Conservation (phyloP, 1,140 invertebrate genomes). For the Heliothis virescens region DNA sequence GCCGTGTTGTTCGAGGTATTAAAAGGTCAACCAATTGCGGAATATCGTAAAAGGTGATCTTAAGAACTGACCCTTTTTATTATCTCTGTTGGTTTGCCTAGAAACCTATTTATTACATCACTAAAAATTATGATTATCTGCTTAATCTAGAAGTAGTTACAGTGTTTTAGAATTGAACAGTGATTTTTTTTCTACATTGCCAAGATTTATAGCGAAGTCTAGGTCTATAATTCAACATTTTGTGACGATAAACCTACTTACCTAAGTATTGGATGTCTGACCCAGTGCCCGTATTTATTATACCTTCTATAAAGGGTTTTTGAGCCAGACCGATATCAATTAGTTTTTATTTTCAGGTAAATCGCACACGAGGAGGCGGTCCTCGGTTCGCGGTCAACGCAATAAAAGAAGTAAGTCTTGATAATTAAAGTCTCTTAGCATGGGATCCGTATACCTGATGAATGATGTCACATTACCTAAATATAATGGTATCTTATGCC, state of each 20-base stretch:
- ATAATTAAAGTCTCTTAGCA: constrained; percentile 16
- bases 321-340: constrained; percentile 10
- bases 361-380: constrained; percentile 79
- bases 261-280: constrained; percentile 25
- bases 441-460: constrained; percentile 23
- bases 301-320: neutral
- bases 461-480: constrained; percentile 27
- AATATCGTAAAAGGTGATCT: constrained; percentile 16
- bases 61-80: neutral
- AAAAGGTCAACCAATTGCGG: neutral
- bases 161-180: too few species aligned
- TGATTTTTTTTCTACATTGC: too few species aligned
- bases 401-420: constrained; percentile 79
- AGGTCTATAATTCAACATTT: too few species aligned
- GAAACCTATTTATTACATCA: too few species aligned
- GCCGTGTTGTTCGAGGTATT: constrained; percentile 7
- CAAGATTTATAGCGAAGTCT: too few species aligned
- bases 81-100: neutral
- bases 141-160: too few species aligned
- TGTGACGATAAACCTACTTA: neutral
- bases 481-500: constrained; percentile 1
- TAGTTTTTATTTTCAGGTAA: constrained; percentile 71
- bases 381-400: constrained; percentile 79
- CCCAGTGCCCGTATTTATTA: neutral
- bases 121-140: too few species aligned